A percentile compares a stretch with the other conserved stretches of the same genome.
Evolutionary conservation across 2,797 vertebrate species (phyloP).

Genomic region (Catostomus latipinnis): DNA sequence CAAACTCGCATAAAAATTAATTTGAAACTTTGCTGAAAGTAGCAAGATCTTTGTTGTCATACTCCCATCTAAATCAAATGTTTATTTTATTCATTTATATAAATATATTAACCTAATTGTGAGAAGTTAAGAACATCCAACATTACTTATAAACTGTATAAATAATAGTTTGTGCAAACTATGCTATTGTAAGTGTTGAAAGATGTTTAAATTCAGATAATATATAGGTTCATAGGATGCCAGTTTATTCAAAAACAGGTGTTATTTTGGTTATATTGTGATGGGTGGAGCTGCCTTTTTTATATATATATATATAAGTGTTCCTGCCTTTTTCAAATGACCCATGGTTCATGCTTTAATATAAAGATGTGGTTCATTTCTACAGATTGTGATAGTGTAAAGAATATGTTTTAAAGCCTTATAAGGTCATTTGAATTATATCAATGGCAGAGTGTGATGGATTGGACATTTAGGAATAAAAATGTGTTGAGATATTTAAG

Average conservation of each 20-base stretch:
- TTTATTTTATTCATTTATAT: background rate
- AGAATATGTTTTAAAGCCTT: background rate
- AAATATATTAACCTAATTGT: background rate
- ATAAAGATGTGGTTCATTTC: background rate
- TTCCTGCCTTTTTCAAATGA: background rate
- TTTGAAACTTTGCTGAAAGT: background rate
- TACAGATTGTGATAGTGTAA: background rate
- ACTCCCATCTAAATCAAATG: background rate
- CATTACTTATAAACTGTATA: background rate
- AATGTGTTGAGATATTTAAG: background rate
- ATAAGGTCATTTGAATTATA: background rate
- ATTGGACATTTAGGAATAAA: background rate
- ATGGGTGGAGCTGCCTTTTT: background rate
- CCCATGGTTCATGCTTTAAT: background rate
- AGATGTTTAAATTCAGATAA: background rate
- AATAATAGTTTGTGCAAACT: background rate
- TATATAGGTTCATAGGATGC: background rate
- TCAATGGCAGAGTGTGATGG: background rate
- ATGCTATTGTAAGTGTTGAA: background rate
- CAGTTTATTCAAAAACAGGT: background rate
- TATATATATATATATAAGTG: too few species aligned
- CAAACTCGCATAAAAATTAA: background rate
- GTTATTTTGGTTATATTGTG: background rate
- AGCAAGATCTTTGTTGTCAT: background rate
- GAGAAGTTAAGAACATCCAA: background rate